Percentiles rank a stretch among this genome's conserved stretches.
Evolutionary conservation across 1,140 invertebrate genomes (phyloP).

Genomic region (Lepidurus arcticus): DNA sequence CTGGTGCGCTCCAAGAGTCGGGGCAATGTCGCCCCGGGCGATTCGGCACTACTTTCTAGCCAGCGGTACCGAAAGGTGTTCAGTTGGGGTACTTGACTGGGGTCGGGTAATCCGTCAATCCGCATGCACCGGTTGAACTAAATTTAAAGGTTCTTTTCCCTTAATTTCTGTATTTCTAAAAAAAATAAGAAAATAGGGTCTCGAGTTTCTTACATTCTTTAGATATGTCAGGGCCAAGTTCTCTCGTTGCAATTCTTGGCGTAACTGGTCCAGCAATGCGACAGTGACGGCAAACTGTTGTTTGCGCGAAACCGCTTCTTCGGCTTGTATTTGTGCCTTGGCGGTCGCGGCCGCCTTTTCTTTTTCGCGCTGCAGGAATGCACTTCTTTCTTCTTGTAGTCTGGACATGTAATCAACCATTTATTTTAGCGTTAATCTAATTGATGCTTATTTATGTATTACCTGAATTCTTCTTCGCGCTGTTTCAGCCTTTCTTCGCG

Average conservation of each 20-base stretch:
- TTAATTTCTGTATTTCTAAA: neutral
- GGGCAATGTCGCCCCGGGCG: neutral
- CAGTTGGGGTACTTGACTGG: conserved; percentile 30
- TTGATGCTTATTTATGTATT: neutral
- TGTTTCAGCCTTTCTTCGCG: conserved; percentile 29
- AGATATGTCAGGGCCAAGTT: neutral
- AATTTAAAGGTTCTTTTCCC: neutral
- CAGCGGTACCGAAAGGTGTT: conserved; percentile 33
- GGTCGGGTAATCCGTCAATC: conserved; percentile 33
- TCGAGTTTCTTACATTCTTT: neutral
- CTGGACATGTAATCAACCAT: neutral
- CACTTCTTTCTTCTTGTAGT: neutral
- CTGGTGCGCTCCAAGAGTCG: conserved; percentile 4
- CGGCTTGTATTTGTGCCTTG: neutral
- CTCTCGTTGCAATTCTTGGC: neutral
- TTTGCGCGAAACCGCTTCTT: conserved; percentile 10
- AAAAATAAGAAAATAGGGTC: neutral
- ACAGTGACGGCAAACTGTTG: neutral
- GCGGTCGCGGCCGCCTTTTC: neutral
- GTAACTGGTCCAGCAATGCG: neutral
- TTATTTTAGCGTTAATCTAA: too few species aligned
- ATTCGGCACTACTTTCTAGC: conserved; percentile 27
- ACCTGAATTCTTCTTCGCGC: conserved; percentile 31
- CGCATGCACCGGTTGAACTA: conserved; percentile 35
- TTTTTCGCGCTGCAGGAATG: neutral